Base-by-base conservation (phyloP, 2,797 vertebrate species). In the Scolopax bukidnonensis region DNA sequence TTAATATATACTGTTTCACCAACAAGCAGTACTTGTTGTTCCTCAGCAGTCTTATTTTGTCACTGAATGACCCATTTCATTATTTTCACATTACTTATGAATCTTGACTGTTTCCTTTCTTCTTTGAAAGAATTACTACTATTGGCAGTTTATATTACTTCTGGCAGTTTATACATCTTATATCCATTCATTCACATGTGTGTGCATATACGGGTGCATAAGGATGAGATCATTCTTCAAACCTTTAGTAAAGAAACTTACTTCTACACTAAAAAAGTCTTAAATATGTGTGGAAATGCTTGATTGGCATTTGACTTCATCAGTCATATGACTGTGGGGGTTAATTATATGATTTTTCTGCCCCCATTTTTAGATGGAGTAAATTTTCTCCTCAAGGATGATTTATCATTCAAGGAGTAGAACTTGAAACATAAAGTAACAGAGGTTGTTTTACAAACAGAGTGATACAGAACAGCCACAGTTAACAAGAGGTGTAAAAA, bases 271-370 rank as follows among this genome's bases (percentile, higher is more conserved):
- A 78, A 81, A 89, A 59, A 21, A 68, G 20, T 47, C 41, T 81
- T 75, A 91, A 89, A 78, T 88, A 28, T 7, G 10, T 73, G 21
- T 94, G 79, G 73, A 95, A 93, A 78, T 77, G 24, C 57, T 85
- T 93, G 73, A 95, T 30, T 89, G 73, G 41, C 40, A 67, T 89
- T 95, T 95, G 90, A 93, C 61, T 87, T 93, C 63, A 86, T 87
- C 82, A 79, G 63, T 91, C 87, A 69, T 73, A 16, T 96, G 87
- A 93, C 84, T 95, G 79, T 4, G 76, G 87, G 75, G 82, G 75
- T 87, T 94, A 93, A 92, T 92, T 84, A 47, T 47, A 68, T 86
- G 60, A 94, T 89, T 91, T 91, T 90, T 92, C 87, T 96, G 51
- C 83, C 79, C 73, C 67, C 63, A 6, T 86, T 95, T 91, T 89